phyloP scores from a whole-genome alignment of 2,888 invertebrate species.

The Ctena decussata region DNA sequence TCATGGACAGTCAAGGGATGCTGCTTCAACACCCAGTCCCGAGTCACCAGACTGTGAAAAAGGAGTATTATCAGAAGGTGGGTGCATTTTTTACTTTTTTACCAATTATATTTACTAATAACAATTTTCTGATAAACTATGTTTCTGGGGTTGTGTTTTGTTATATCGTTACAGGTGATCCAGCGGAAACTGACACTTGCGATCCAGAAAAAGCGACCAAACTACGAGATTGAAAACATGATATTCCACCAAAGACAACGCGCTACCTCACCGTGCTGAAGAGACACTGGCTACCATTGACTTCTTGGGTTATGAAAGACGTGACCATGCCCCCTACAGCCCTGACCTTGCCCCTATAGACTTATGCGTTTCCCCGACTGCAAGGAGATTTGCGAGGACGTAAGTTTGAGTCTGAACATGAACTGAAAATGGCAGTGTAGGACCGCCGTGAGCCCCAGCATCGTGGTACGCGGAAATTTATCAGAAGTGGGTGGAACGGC shows the following conservation, averaged over 20 bases:
- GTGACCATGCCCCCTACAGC: neutral
- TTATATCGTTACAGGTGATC: no score
- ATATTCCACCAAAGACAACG: neutral
- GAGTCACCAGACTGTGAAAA: no score
- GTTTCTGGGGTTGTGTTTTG: no score
- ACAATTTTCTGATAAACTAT: no score
- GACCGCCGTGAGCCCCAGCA: neutral
- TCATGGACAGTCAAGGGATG: slow-evolving; percentile 9
- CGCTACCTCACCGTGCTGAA: neutral
- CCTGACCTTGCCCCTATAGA: neutral
- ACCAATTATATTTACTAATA: no score
- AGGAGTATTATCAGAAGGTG: neutral
- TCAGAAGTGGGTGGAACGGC: neutral
- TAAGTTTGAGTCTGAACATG: neutral
- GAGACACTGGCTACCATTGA: neutral
- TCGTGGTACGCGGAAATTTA: neutral
- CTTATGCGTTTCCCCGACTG: neutral
- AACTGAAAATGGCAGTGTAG: neutral
- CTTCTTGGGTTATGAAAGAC: neutral
- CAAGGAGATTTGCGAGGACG: neutral
- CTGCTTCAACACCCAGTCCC: slow-evolving; percentile 4
- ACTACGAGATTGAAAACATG: neutral
- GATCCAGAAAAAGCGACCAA: no score
- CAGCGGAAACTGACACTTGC: no score
- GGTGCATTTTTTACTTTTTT: no score